phyloP scores from a whole-genome alignment of 2,797 vertebrate species.

The Sebastes kiyomatsui region DNA sequence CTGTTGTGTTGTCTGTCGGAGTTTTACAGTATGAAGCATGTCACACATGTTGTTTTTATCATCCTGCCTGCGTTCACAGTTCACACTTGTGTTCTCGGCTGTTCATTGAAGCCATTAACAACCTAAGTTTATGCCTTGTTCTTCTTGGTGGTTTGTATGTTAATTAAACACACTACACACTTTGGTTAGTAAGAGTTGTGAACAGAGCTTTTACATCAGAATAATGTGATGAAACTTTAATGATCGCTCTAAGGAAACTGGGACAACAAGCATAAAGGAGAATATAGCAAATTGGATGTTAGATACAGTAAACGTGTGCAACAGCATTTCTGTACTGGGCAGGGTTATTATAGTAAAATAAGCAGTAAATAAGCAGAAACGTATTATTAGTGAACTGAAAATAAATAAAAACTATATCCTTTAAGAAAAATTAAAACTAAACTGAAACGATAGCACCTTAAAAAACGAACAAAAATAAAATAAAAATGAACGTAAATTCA shows the following conservation, averaged over 20 bases:
- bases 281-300: neutral
- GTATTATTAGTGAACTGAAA: too few species aligned
- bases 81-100: conserved; percentile 16
- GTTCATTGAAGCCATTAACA: conserved; percentile 18
- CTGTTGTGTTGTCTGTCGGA: conserved; percentile 57
- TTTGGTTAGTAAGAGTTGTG: neutral
- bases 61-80: conserved; percentile 47
- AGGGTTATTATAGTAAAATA: too few species aligned
- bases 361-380: too few species aligned
- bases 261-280: neutral
- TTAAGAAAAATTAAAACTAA: too few species aligned
- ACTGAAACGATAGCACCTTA: too few species aligned
- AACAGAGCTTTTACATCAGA: neutral
- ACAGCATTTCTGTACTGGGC: neutral
- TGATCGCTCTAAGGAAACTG: neutral
- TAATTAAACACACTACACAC: neutral
- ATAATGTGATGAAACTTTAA: conserved; percentile 11
- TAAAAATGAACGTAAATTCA: too few species aligned
- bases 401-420: too few species aligned
- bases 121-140: conserved; percentile 10
- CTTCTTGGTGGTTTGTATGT: conserved; percentile 20
- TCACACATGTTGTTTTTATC: conserved; percentile 38
- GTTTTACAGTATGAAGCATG: conserved; percentile 62
- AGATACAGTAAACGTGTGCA: neutral
- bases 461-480: too few species aligned